Evolutionary conservation across 2,113 vertebrate species (phyloP).

Genomic region (Anolis sagrei): DNA sequence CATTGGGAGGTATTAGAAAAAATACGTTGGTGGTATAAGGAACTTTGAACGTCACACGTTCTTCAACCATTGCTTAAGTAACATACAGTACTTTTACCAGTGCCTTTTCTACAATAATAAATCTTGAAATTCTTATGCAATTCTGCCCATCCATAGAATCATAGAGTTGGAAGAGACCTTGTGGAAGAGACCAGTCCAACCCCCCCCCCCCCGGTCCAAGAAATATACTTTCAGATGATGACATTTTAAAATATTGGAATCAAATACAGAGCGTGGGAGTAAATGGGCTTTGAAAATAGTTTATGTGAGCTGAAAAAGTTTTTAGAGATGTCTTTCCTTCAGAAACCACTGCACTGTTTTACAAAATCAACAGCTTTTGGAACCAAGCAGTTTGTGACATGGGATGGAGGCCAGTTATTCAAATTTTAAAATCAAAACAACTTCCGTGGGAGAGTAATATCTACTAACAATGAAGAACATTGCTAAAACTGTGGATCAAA

Average conservation of each 20-base stretch:
- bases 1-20: constrained; percentile 12
- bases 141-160: too few species aligned
- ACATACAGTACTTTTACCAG: not conserved
- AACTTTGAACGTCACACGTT: not conserved
- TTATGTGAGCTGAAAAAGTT: too few species aligned
- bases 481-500: not conserved
- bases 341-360: not conserved
- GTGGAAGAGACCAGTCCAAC: too few species aligned
- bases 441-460: not conserved
- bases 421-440: not conserved
- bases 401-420: not conserved
- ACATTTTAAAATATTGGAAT: not conserved
- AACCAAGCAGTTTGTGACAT: not conserved
- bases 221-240: too few species aligned
- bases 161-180: too few species aligned
- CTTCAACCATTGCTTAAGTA: not conserved
- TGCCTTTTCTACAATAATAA: not conserved
- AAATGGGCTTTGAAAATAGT: not conserved
- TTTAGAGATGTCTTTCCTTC: not conserved
- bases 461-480: not conserved
- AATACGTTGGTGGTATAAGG: not conserved
- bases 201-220: not conserved
- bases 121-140: not conserved
- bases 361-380: not conserved
- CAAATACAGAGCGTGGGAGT: not conserved